Base-by-base conservation (phyloP, 1,140 invertebrate genomes). In the Lethrus apterus region DNA sequence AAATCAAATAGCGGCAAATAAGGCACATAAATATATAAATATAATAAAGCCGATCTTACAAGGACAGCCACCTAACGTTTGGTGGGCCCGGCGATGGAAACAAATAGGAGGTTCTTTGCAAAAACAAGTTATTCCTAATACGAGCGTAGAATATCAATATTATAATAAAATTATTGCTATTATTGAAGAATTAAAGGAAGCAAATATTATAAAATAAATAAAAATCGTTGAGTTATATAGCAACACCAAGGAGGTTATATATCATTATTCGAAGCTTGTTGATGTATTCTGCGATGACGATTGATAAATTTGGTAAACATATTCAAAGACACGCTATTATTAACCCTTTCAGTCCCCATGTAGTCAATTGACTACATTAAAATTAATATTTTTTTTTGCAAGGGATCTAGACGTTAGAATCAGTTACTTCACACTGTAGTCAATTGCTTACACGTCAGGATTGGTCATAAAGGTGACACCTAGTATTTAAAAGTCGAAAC, bases 81-180 rank as follows among this genome's bases (percentile, higher is more conserved):
- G 7, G 4, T 21, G 9, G 8, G 9, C 30, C 2, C 36, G 19
- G 26, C 44, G 35, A 50, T 49, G 24, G 55, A 60, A 69, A 54
- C 20, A 68, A 9, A 53, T 66, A 4, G 58, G 63, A 18, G 52
- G 62, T n/a, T n/a, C n/a, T 46, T 44, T 69, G 5, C 41, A 56
- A 21, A 34, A 69, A 20, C 29, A 69, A 2, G 34, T 63, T 10
- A 56, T 62, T 13, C 67, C 62, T 10, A 51, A 59, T 38, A 33
- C 31, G 8, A 64, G 63, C 29, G 65, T 63, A 5, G 60, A 68
- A 46, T 57, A 34, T 4, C 59, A 50, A 41, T 51, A 63, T 43
- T 44, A 59, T 23, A 68, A 66, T 55, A 64, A 70, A 62, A 69
- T 70, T 38, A 44, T 60, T 11, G 62, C 60, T 13, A 70, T 68